These are phyloP conservation scores for Arenicola marina DNA, from an alignment of 2,888 invertebrate species.

Conservation along the genomic window DNA sequence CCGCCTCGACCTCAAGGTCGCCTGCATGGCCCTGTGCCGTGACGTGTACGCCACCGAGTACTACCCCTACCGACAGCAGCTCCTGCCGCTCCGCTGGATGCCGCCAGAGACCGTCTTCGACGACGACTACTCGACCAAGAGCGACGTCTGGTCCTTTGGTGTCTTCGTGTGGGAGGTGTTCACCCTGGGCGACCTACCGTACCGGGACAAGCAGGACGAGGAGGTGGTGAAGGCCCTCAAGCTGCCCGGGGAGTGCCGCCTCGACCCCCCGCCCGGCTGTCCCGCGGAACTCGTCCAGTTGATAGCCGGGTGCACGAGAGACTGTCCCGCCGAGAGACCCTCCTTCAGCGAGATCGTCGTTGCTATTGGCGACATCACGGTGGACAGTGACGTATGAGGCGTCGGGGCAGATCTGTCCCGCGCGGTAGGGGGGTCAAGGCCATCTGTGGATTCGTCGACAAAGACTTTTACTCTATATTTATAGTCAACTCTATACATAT, in stretches of 20 bases:
- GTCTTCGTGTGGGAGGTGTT: constrained; percentile 90
- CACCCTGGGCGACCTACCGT: constrained; percentile 77
- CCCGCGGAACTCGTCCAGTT: constrained; percentile 51
- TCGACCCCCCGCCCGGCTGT: constrained; percentile 48
- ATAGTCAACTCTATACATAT: no score
- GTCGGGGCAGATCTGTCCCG: no score
- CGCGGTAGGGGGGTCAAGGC: no score
- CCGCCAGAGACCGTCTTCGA: constrained; percentile 85
- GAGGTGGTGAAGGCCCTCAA: constrained; percentile 64
- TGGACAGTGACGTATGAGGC: constrained; percentile 34
- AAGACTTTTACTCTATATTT: no score
- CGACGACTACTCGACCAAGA: constrained; percentile 88
- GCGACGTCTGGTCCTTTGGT: constrained; percentile 90
- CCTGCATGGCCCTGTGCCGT: constrained; percentile 76
- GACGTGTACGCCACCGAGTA: constrained; percentile 91
- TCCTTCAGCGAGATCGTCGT: constrained; percentile 58
- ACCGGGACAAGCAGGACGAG: constrained; percentile 76
- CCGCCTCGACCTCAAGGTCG: constrained; percentile 81
- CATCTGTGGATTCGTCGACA: no score
- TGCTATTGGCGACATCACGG: constrained; percentile 50
- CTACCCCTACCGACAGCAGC: constrained; percentile 66
- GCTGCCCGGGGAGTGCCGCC: constrained; percentile 13
- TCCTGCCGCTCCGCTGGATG: constrained; percentile 84
- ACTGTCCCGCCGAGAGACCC: constrained; percentile 60
- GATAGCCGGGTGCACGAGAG: constrained; percentile 53